Percentiles rank a stretch among this genome's conserved stretches.
Evolutionary conservation across 2,888 invertebrate genomes (phyloP).

Genomic region (Sarcophaga carnaria): DNA sequence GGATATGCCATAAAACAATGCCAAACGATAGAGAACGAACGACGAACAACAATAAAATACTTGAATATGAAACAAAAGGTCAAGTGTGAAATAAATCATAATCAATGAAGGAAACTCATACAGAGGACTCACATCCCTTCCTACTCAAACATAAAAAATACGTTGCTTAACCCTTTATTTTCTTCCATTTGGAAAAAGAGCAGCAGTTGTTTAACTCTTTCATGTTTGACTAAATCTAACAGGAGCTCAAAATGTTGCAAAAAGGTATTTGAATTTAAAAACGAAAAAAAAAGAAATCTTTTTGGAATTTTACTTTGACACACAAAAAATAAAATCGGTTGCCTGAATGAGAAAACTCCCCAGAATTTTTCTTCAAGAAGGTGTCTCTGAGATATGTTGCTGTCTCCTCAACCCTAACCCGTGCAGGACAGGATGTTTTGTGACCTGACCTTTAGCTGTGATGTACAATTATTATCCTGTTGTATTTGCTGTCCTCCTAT

Average conservation of each 20-base stretch:
- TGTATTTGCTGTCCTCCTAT: conserved; percentile 54
- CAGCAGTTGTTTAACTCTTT: conserved; percentile 27
- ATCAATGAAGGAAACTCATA: no score
- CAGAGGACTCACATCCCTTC: no score
- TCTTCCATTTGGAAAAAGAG: background rate
- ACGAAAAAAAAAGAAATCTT: background rate
- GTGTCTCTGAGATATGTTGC: background rate
- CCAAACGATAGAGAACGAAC: background rate
- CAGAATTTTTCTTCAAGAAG: conserved; percentile 21
- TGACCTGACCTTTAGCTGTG: conserved; percentile 21
- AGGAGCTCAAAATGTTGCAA: background rate
- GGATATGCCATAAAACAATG: conserved; percentile 13
- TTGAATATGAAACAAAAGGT: conserved; percentile 14
- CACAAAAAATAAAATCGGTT: conserved; percentile 5
- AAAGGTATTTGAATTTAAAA: background rate
- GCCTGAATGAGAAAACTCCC: background rate
- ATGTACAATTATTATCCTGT: conserved; percentile 13
- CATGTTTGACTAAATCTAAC: conserved; percentile 37
- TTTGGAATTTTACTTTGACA: background rate
- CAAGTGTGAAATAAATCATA: conserved; percentile 27
- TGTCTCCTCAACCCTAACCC: background rate
- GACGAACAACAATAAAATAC: background rate
- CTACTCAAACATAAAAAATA: no score
- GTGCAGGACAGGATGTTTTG: background rate
- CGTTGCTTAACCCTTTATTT: background rate